Conservation (phyloP, 1,140 invertebrate genomes). For the Trissolcus basalis region DNA sequence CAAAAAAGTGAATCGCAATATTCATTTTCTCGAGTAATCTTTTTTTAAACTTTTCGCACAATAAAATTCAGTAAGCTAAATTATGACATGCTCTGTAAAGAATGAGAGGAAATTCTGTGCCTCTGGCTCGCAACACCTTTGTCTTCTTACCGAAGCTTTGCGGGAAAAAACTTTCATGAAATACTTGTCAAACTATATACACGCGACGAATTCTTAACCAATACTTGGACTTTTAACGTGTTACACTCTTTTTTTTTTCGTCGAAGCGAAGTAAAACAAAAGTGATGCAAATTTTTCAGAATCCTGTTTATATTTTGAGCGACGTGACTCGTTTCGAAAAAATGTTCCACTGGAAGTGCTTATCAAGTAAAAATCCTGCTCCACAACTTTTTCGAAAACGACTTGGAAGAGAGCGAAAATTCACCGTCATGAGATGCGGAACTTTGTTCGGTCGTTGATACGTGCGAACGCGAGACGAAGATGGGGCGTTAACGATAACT, state of each 20-base stretch:
- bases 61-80: slow-evolving; percentile 56
- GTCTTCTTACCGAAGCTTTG: slow-evolving; percentile 40
- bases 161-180: slow-evolving; percentile 39
- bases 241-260: slow-evolving; percentile 4
- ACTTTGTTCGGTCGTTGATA: neutral
- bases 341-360: too few relatives aligned
- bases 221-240: slow-evolving; percentile 4
- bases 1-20: neutral
- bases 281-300: neutral
- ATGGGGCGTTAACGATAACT: slow-evolving; percentile 26
- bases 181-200: slow-evolving; percentile 43
- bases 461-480: neutral
- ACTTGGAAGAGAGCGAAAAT: neutral
- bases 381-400: too few relatives aligned
- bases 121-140: slow-evolving; percentile 40
- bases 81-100: slow-evolving; percentile 39
- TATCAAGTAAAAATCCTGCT: too few relatives aligned
- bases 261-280: neutral
- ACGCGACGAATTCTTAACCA: slow-evolving; percentile 25
- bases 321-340: too few relatives aligned
- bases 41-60: slow-evolving; percentile 29
- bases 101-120: slow-evolving; percentile 37
- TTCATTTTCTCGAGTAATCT: slow-evolving; percentile 27
- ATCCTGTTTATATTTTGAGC: too few relatives aligned
- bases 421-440: neutral